Percentiles rank a stretch among this genome's conserved stretches.
These are phyloP conservation scores for Molanna angustata DNA, from an alignment of 2,888 invertebrate genomes.

Conservation along the genomic window DNA sequence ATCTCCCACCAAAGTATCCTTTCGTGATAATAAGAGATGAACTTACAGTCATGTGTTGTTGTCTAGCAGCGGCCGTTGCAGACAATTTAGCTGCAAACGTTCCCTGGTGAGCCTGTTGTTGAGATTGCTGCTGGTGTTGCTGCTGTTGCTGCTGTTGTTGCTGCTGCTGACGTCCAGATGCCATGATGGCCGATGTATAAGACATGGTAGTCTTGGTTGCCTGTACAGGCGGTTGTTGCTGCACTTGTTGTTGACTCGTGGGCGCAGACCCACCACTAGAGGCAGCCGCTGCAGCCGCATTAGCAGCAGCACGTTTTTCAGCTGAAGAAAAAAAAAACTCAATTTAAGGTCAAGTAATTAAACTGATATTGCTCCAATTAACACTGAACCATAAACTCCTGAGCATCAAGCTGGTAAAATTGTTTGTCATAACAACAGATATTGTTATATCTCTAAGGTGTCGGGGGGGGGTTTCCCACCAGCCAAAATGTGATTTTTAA, in stretches of 20 bases:
- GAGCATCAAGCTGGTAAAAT: no score
- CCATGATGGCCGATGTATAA: conserved; percentile 56
- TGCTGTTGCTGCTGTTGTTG: conserved; percentile 54
- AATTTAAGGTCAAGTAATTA: no score
- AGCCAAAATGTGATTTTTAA: no score
- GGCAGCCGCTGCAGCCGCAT: conserved; percentile 39
- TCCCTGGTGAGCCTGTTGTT: conserved; percentile 61
- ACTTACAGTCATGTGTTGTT: no score
- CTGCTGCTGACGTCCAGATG: conserved; percentile 49
- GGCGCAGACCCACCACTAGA: conserved; percentile 19
- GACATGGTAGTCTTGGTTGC: conserved; percentile 57
- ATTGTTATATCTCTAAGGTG: no score
- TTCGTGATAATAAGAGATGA: no score
- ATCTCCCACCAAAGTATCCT: no score
- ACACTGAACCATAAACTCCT: no score
- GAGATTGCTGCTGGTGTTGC: conserved; percentile 54
- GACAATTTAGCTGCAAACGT: conserved; percentile 71
- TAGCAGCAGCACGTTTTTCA: conserved; percentile 44
- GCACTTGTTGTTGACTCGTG: conserved; percentile 34
- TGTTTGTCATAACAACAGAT: no score
- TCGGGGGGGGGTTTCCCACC: no score
- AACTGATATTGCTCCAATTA: no score
- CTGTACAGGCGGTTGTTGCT: conserved; percentile 39
- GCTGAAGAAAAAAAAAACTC: conserved; percentile 39
- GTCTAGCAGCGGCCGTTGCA: no score